These are phyloP conservation scores for Gari tellinella DNA, from an alignment of 2,888 invertebrate genomes.

Conservation along the genomic window DNA sequence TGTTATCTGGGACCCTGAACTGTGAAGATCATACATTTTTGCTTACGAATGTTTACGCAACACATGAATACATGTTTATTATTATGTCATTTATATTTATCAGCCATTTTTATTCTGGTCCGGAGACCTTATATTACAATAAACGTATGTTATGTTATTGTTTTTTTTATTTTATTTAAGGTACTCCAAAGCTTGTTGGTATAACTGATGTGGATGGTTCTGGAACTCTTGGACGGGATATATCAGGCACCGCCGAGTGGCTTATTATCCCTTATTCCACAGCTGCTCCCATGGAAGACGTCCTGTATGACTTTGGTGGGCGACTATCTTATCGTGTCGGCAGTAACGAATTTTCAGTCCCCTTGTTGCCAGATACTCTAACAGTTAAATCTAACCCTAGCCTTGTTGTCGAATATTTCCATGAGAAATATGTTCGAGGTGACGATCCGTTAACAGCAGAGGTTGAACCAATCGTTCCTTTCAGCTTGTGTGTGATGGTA, in stretches of 20 bases:
- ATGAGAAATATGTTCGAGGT: constrained; percentile 69
- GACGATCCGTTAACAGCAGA: constrained; percentile 69
- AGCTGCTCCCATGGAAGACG: constrained; percentile 64
- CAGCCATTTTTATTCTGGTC: no score
- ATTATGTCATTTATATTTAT: no score
- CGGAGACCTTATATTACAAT: no score
- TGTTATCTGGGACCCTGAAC: no score
- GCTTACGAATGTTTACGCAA: no score
- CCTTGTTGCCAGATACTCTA: constrained; percentile 69
- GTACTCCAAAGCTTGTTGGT: constrained; percentile 55
- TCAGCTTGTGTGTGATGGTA: constrained; percentile 66
- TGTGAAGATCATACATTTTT: no score
- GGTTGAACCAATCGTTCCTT: constrained; percentile 66
- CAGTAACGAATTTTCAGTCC: constrained; percentile 61
- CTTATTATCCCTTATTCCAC: constrained; percentile 68
- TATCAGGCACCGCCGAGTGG: constrained; percentile 65
- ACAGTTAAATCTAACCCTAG: constrained; percentile 72
- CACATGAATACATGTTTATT: no score
- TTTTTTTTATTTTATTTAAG: constrained; percentile 33
- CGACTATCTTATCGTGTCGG: neutral
- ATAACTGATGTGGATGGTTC: constrained; percentile 63
- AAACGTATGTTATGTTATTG: no score
- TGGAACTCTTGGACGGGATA: constrained; percentile 48
- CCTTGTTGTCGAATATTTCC: constrained; percentile 69
- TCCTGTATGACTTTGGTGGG: neutral